Evolutionary conservation across 2,888 invertebrate genomes (phyloP), one percentile per base, ranked within the genome.

Genomic region (Pheosia gnoma): DNA sequence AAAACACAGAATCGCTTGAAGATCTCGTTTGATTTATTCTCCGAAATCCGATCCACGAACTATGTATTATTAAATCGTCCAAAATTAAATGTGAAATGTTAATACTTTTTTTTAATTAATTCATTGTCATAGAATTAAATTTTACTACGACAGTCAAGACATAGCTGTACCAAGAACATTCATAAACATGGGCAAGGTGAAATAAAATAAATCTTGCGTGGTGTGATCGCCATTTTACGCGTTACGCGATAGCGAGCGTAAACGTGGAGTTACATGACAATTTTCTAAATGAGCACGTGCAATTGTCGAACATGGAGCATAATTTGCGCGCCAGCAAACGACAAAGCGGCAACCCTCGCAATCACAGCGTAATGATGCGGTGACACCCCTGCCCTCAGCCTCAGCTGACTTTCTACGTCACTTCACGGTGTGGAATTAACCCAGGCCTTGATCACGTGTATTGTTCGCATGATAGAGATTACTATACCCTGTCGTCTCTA

Each of bases 271-370:
- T 67, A 75, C 77, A 78, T 73, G 77, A 77, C 74, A 72, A 79
- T 80, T 80, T 83, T 76, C 78, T 77, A 82, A 81, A 84, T 74
- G 81, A 82, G 81, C 72, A 75, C 71, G 71, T 72, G 75, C 79
- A 79, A 82, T 79, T 77, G 79, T 78, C 72, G 73, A 75, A 71
- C 72, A 76, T 76, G 71, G 67, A 68, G 78, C 75, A 79, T 81
- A 81, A 82, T 83, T 85, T 79, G 82, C 84, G 82, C 83, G 74
- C 74, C 70, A 77, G 71, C 77, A 80, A 77, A 78, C 83, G 81
- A 79, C 82, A 84, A 82, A 84, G 82, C 69, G 63, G 63, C 72
- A 68, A 66, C 72, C 73, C 67, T 72, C 71, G 70, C 75, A 80
- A 82, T 76, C 77, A 72, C 72, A 61, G 72, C 72, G 75, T 80